phyloP scores from a whole-genome alignment of 2,113 vertebrate species.

The Cyphomyrus discorhynchus region DNA sequence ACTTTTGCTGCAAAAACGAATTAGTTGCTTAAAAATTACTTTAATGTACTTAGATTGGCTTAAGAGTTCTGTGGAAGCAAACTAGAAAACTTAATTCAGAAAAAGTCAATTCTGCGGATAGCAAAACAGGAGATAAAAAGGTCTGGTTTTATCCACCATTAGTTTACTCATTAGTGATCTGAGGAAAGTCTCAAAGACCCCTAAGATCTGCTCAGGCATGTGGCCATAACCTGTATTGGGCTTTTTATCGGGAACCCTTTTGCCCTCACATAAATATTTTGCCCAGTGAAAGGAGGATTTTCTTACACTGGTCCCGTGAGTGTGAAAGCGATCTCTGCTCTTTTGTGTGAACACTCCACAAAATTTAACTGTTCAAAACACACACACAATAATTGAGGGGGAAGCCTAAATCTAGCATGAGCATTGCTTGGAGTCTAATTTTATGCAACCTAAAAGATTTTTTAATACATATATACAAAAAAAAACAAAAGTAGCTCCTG shows the following conservation, averaged over 20 bases:
- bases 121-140: not conserved
- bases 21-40: not conserved
- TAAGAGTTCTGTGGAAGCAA: not conserved
- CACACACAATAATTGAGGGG: not conserved
- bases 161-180: not conserved
- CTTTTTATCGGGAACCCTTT: not conserved
- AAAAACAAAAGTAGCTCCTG: constrained; percentile 5
- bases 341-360: constrained; percentile 1
- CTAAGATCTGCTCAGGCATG: not conserved
- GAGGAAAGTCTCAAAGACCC: constrained; percentile 10
- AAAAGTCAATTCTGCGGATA: not conserved
- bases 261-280: not conserved
- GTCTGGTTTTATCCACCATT: not conserved
- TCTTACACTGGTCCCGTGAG: constrained; percentile 8
- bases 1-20: not conserved
- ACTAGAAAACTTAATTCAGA: not conserved
- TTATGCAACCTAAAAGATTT: not conserved
- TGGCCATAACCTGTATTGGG: not conserved
- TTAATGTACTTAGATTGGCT: not conserved
- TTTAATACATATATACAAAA: not conserved
- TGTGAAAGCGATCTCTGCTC: constrained; percentile 1
- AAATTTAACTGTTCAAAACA: constrained; percentile 1
- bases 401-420: not conserved
- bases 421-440: not conserved
- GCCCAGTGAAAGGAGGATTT: constrained; percentile 17